Evolutionary conservation across 2,888 invertebrate genomes (phyloP).

Genomic region (Keiferia lycopersicella): DNA sequence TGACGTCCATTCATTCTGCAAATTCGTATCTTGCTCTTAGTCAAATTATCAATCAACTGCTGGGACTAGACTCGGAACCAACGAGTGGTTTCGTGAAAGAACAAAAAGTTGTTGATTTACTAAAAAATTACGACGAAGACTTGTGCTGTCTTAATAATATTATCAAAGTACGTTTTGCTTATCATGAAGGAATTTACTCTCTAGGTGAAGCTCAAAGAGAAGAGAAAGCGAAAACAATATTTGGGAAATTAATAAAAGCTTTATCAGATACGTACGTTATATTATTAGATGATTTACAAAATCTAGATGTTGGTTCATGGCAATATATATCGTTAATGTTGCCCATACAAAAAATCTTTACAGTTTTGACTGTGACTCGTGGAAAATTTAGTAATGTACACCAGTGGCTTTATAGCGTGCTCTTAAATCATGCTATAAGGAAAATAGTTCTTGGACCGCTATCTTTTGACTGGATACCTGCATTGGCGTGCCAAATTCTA

Average conservation of each 20-base stretch:
- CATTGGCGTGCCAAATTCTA: constrained; percentile 82
- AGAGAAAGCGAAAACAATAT: constrained; percentile 63
- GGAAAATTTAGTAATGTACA: constrained; percentile 65
- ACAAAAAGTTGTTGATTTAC: constrained; percentile 60
- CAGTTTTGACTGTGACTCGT: constrained; percentile 59
- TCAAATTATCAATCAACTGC: constrained; percentile 69
- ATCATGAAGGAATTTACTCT: constrained; percentile 61
- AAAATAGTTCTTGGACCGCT: constrained; percentile 71
- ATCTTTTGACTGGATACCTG: constrained; percentile 59
- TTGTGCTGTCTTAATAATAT: constrained; percentile 80
- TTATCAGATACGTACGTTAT: constrained; percentile 58
- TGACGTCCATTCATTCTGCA: constrained; percentile 69
- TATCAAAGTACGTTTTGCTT: constrained; percentile 77
- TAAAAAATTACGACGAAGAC: constrained; percentile 60
- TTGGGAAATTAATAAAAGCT: constrained; percentile 58
- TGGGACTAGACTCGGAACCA: constrained; percentile 58
- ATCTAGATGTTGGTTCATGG: constrained; percentile 72
- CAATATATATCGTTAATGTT: constrained; percentile 66
- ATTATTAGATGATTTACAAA: constrained; percentile 75
- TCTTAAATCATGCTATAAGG: constrained; percentile 62
- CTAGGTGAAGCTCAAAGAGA: constrained; percentile 60
- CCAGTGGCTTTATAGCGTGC: constrained; percentile 67
- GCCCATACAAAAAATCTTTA: constrained; percentile 57
- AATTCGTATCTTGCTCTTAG: constrained; percentile 66
- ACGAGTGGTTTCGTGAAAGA: constrained; percentile 65